A percentile compares a stretch with the other conserved stretches of the same genome.
These are phyloP conservation scores for Mercenaria mercenaria DNA, from an alignment of 1,140 invertebrate genomes.

Conservation along the genomic window DNA sequence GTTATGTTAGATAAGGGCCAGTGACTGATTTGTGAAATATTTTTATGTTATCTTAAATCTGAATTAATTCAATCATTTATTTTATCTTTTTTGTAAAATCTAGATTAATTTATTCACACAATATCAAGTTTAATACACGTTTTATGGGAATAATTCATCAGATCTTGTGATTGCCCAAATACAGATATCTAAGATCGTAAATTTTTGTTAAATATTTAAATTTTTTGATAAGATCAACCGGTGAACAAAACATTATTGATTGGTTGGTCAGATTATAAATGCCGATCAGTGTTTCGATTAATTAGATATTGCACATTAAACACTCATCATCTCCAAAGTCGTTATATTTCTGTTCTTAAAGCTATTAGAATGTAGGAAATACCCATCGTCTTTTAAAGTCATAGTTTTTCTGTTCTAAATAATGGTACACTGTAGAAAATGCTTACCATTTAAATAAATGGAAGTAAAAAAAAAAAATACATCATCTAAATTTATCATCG, in stretches of 20 bases:
- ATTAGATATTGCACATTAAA: background rate
- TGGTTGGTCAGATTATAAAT: background rate
- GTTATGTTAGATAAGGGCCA: background rate
- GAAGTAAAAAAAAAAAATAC: too few relatives aligned
- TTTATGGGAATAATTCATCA: constrained; percentile 54
- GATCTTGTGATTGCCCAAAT: background rate
- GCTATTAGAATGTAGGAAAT: too few relatives aligned
- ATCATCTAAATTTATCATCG: too few relatives aligned
- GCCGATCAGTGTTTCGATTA: background rate
- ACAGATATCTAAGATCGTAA: constrained; percentile 35
- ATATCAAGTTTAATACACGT: constrained; percentile 55
- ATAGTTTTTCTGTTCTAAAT: too few relatives aligned
- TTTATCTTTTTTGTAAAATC: constrained; percentile 57
- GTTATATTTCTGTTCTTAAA: too few relatives aligned
- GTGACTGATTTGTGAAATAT: constrained; percentile 50
- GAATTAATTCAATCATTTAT: constrained; percentile 52
- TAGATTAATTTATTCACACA: constrained; percentile 66
- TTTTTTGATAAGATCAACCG: constrained; percentile 11
- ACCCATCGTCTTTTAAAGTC: too few relatives aligned
- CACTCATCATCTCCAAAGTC: background rate
- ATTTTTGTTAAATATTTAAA: constrained; percentile 53
- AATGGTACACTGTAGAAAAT: too few relatives aligned
- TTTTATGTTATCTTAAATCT: constrained; percentile 35
- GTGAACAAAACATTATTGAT: constrained; percentile 24
- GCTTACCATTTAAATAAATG: too few relatives aligned